Evolutionary conservation across 1,140 invertebrate species (phyloP).

Genomic region (Drosophila mayri): DNA sequence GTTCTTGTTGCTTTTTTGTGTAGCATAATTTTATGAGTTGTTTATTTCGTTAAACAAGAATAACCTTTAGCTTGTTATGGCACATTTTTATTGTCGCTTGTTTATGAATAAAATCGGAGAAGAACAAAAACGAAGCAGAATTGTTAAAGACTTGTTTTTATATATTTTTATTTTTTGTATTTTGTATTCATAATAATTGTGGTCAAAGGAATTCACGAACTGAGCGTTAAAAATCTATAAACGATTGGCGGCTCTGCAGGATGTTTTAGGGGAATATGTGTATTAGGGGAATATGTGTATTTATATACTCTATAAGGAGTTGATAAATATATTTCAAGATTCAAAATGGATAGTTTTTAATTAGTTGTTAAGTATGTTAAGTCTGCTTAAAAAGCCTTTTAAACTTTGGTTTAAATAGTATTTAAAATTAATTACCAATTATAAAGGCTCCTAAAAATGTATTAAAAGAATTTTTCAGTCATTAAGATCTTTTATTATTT

Average conservation of each 20-base stretch:
- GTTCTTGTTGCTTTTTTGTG: constrained; percentile 42
- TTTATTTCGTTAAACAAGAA: constrained; percentile 78
- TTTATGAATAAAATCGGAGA: constrained; percentile 58
- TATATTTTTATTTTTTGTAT: constrained; percentile 2
- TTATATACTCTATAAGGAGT: constrained; percentile 1
- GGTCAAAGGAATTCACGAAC: constrained; percentile 57
- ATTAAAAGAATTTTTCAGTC: not conserved
- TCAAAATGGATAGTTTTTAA: too few species aligned
- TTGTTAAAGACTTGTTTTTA: constrained; percentile 9
- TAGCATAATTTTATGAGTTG: constrained; percentile 75
- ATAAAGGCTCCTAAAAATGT: too few species aligned
- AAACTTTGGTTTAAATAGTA: not conserved
- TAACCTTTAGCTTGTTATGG: constrained; percentile 64
- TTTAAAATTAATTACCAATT: not conserved
- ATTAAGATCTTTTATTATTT: not conserved
- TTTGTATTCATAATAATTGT: constrained; percentile 57
- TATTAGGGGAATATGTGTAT: not conserved
- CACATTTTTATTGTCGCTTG: constrained; percentile 67
- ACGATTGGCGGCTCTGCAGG: constrained; percentile 29
- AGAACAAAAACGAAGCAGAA: constrained; percentile 1
- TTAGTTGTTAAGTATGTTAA: not conserved
- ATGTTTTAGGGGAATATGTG: constrained; percentile 2
- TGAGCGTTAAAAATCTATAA: constrained; percentile 75
- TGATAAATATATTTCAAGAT: too few species aligned
- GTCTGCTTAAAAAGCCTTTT: not conserved